Conservation (phyloP, 2,113 vertebrate genomes). For the Cheilinus undulatus region DNA sequence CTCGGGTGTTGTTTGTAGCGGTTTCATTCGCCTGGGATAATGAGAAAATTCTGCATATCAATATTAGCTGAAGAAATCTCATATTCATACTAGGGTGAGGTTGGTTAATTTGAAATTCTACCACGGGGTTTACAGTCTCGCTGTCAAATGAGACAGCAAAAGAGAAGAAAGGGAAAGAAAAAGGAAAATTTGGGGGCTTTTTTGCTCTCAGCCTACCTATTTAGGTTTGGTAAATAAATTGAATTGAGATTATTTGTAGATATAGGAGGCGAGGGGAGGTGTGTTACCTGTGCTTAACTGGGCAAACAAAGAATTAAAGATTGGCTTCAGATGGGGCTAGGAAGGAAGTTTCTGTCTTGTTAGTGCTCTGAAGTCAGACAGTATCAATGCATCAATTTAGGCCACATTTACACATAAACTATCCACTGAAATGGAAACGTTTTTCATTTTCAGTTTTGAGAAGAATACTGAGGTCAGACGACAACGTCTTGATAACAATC, state of each 20-base stretch:
- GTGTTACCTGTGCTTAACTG: conserved; percentile 6
- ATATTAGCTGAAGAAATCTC: conserved; percentile 66
- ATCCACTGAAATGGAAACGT: no score
- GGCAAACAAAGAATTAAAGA: conserved; percentile 4
- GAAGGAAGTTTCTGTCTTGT: conserved; percentile 1
- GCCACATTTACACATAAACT: no score
- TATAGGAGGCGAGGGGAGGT: background rate
- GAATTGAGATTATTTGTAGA: conserved; percentile 16
- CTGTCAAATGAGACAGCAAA: background rate
- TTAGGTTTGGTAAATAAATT: conserved; percentile 32
- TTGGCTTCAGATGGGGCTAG: conserved; percentile 8
- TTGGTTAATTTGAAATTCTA: conserved; percentile 61
- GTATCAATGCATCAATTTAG: background rate
- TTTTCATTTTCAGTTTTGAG: no score
- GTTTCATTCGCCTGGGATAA: conserved; percentile 63
- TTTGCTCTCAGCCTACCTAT: background rate
- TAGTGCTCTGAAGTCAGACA: conserved; percentile 1
- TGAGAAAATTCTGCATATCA: conserved; percentile 75
- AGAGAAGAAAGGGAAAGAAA: background rate
- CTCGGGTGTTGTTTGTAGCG: conserved; percentile 59
- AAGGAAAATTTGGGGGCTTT: conserved; percentile 9
- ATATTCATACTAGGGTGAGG: conserved; percentile 58
- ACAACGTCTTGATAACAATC: no score
- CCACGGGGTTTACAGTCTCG: conserved; percentile 27
- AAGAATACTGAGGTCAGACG: no score